phyloP scores from a whole-genome alignment of 2,797 vertebrate genomes.

The Tenualosa ilisha region DNA sequence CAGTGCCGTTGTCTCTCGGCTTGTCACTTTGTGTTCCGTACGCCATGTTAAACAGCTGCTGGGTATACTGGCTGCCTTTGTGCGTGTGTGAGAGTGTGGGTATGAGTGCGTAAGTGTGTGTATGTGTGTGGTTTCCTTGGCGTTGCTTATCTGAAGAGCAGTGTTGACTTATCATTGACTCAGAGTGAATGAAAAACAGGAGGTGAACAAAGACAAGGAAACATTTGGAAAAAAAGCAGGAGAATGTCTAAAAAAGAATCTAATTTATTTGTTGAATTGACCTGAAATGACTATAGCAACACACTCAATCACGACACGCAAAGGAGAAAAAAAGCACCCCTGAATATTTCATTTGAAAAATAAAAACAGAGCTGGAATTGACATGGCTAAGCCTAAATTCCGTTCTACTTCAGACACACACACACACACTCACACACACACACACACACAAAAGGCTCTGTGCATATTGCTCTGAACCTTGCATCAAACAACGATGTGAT shows the following conservation, averaged over 20 bases:
- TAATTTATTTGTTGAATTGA: conserved; percentile 73
- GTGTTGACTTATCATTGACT: conserved; percentile 40
- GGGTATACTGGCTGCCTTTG: not conserved
- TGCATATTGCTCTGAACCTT: conserved; percentile 55
- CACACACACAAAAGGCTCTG: conserved; percentile 41
- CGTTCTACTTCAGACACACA: conserved; percentile 51
- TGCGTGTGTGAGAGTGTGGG: not conserved
- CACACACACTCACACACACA: conserved; percentile 44
- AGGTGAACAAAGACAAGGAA: conserved; percentile 66
- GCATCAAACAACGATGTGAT: conserved; percentile 59
- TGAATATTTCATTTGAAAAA: conserved; percentile 62
- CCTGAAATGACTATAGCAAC: conserved; percentile 69
- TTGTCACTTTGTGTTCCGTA: conserved; percentile 6
- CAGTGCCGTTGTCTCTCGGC: not conserved
- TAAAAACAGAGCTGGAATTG: conserved; percentile 59
- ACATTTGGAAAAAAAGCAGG: conserved; percentile 66
- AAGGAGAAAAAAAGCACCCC: conserved; percentile 55
- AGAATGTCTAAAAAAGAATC: conserved; percentile 33
- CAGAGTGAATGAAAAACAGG: conserved; percentile 47
- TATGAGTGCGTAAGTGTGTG: not conserved
- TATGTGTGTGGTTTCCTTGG: not conserved
- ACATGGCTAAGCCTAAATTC: conserved; percentile 55
- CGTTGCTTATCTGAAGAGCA: conserved; percentile 13
- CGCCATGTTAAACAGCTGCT: not conserved
- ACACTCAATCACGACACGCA: conserved; percentile 43